Conservation (phyloP, 2,113 vertebrate species). For the Chaetodon trifascialis region DNA sequence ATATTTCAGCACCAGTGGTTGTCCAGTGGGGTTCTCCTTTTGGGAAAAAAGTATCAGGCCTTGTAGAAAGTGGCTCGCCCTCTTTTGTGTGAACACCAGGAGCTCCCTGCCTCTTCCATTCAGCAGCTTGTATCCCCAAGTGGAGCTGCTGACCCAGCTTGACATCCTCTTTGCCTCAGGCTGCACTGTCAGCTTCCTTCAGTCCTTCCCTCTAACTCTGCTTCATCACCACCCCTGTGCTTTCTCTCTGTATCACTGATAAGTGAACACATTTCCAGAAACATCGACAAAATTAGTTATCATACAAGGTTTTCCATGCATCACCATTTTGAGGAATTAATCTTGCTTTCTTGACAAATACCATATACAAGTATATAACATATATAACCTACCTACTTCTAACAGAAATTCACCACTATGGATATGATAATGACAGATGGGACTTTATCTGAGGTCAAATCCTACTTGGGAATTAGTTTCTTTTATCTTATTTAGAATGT, state of each 20-base stretch:
- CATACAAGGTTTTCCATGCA: neutral
- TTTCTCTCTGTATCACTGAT: conserved; percentile 20
- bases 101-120: conserved; percentile 52
- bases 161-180: conserved; percentile 53
- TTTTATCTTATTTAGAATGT: neutral
- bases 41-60: conserved; percentile 11
- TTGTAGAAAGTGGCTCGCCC: conserved; percentile 14
- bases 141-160: conserved; percentile 55
- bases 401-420: neutral
- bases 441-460: neutral
- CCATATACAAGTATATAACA: neutral
- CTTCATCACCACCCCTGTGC: conserved; percentile 8
- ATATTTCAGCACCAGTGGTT: neutral
- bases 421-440: neutral
- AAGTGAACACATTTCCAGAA: conserved; percentile 23
- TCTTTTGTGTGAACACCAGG: conserved; percentile 31
- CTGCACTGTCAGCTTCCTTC: conserved; percentile 57
- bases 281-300: conserved; percentile 9
- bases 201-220: conserved; percentile 26
- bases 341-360: neutral
- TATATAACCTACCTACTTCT: too few relatives aligned
- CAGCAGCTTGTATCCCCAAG: conserved; percentile 41
- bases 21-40: neutral
- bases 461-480: neutral
- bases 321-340: neutral